Percentiles rank a stretch among this genome's conserved stretches.
Evolutionary conservation across 1,140 invertebrate genomes (phyloP).

Genomic region (Saccostrea echinata): DNA sequence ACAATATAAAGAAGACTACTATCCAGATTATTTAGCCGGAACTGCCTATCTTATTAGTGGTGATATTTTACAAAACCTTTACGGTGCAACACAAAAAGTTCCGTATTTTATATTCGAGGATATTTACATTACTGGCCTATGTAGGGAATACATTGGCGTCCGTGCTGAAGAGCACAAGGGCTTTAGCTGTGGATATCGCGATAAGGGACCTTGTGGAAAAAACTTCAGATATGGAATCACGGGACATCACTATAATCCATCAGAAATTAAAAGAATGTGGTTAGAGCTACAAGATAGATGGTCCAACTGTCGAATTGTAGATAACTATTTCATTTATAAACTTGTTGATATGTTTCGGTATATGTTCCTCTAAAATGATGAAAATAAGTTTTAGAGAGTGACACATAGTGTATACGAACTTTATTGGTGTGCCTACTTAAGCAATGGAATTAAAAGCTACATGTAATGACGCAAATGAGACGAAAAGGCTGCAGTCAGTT

Average conservation of each 20-base stretch:
- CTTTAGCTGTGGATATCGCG: background rate
- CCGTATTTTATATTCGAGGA: constrained; percentile 75
- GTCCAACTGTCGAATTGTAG: background rate
- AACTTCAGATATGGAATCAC: background rate
- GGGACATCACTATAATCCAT: background rate
- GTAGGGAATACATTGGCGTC: constrained; percentile 46
- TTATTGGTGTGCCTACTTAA: too few species aligned
- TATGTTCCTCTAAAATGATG: background rate
- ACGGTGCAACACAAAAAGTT: constrained; percentile 63
- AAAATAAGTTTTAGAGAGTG: background rate
- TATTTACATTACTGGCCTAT: constrained; percentile 75
- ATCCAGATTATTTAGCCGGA: constrained; percentile 74
- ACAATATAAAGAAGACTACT: constrained; percentile 69
- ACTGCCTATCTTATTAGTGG: constrained; percentile 76
- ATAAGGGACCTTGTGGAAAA: background rate
- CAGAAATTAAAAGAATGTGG: background rate
- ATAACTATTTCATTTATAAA: background rate
- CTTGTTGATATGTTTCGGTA: background rate
- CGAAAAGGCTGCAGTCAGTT: too few species aligned
- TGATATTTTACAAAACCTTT: constrained; percentile 68
- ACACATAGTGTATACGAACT: too few species aligned
- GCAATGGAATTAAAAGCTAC: too few species aligned
- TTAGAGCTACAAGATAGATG: background rate
- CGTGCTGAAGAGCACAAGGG: background rate
- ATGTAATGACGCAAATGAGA: too few species aligned